Conservation (phyloP, 1,140 invertebrate species). For the Drosophila eugracilis region DNA sequence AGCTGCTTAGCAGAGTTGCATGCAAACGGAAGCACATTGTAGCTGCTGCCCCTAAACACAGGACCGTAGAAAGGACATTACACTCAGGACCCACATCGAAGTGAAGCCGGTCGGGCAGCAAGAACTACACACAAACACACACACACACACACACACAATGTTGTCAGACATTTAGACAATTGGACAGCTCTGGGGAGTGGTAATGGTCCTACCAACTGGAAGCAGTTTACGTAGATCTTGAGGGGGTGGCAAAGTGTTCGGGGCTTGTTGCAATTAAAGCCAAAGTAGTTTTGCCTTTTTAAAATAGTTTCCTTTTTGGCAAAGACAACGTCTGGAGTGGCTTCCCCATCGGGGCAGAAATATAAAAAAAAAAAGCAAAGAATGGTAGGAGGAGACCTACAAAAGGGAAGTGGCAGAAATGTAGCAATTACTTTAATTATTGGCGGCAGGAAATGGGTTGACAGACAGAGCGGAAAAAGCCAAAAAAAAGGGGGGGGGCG, state of each 20-base stretch:
- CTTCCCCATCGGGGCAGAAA: constrained; percentile 2
- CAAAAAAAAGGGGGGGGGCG: constrained; percentile 13
- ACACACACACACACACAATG: too few species aligned
- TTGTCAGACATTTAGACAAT: constrained; percentile 55
- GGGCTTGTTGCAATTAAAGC: constrained; percentile 78
- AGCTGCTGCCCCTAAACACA: constrained; percentile 41
- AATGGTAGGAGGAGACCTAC: constrained; percentile 30
- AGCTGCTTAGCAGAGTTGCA: constrained; percentile 73
- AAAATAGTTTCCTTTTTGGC: constrained; percentile 81
- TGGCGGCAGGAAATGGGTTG: constrained; percentile 80
- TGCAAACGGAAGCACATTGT: constrained; percentile 75
- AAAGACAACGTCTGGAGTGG: constrained; percentile 45
- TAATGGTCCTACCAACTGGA: constrained; percentile 11
- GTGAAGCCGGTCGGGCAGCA: constrained; percentile 31
- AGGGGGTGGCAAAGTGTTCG: constrained; percentile 22
- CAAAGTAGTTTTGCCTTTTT: constrained; percentile 82
- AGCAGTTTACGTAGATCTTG: not conserved
- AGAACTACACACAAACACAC: too few species aligned
- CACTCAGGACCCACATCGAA: constrained; percentile 55
- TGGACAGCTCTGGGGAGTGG: constrained; percentile 41
- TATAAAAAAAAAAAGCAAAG: not conserved
- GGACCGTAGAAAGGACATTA: constrained; percentile 70
- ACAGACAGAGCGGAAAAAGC: constrained; percentile 62
- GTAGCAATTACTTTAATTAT: constrained; percentile 83
- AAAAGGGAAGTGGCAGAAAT: constrained; percentile 77